Evolutionary conservation across 1,140 invertebrate species (phyloP), one percentile per base, ranked within the genome.

Genomic region (Spodoptera litura): DNA sequence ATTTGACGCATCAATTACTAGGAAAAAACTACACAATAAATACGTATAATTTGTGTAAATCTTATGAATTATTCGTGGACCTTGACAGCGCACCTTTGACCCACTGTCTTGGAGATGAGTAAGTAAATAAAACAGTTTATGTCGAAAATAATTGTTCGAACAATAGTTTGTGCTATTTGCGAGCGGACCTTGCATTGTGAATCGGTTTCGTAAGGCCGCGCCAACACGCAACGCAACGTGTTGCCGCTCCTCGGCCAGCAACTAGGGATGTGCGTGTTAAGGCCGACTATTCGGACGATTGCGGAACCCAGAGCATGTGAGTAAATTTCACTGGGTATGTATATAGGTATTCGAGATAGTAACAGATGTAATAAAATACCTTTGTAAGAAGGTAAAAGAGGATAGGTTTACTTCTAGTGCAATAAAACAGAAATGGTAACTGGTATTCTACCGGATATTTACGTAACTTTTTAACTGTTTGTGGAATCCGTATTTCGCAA

Each of bases 141-240:
- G 64, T 52, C 49, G 64, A 68, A 53, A 68, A 68, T 53, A 31
- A 68, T 53, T 20, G 20, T 25, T 9, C 2, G 64, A 68, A 68
- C 64, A 68, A 68, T 68, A 52, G 64, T 68, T 31, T 11, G 49
- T 10, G 20, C 49, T 53, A 52, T 52, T 68, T 68, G 49, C 49
- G 49, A 52, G 1, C 27, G 49, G 64, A 68, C 62, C 62, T 78
- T 74, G 72, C 72, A 74, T 74, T 74, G 72, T 72, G 44, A n/a
- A 64, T 64, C 44, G 9, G 44, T 71, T 56, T 71, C 53, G 70
- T 56, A 72, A 72, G 52, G 53, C 64, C 64, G 64, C 3, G 31
- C 27, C 12, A n/a, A n/a, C 70, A 72, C 70, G 70, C 70, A 44
- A 72, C 70, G 70, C 70, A 44, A 72, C 5, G 8, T n/a, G 20